Evolutionary conservation across 2,797 vertebrate species (phyloP).

Genomic region (Gambelia wislizenii): DNA sequence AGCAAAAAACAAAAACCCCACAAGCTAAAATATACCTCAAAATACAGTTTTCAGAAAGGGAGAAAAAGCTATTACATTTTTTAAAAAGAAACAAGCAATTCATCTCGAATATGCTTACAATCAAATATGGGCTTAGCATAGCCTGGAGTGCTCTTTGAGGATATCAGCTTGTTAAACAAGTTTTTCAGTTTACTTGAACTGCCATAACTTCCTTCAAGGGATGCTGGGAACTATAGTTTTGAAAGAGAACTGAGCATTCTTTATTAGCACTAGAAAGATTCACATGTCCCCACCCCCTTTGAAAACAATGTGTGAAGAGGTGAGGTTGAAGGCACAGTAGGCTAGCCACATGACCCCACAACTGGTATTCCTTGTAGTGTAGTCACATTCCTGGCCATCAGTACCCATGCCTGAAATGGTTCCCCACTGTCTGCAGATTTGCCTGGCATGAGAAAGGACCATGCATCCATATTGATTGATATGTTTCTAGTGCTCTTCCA

Average conservation of each 20-base stretch:
- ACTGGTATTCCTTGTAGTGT: background rate
- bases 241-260: no score
- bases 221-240: background rate
- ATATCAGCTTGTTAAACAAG: background rate
- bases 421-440: background rate
- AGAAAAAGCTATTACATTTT: background rate
- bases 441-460: background rate
- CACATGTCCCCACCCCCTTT: background rate
- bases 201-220: background rate
- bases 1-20: background rate
- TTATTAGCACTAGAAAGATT: background rate
- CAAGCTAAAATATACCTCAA: background rate
- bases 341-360: background rate
- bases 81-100: background rate
- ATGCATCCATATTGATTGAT: background rate
- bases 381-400: background rate
- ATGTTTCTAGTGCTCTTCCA: background rate
- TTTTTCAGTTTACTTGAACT: background rate
- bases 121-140: conserved; percentile 7
- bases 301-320: background rate
- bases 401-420: background rate
- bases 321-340: background rate
- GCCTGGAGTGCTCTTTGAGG: background rate
- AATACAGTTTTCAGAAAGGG: no score
- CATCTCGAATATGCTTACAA: conserved; percentile 20